Evolutionary conservation across 2,797 vertebrate species (phyloP), one percentile per base, ranked within the genome.

Genomic region (Toxotes lorentzi): DNA sequence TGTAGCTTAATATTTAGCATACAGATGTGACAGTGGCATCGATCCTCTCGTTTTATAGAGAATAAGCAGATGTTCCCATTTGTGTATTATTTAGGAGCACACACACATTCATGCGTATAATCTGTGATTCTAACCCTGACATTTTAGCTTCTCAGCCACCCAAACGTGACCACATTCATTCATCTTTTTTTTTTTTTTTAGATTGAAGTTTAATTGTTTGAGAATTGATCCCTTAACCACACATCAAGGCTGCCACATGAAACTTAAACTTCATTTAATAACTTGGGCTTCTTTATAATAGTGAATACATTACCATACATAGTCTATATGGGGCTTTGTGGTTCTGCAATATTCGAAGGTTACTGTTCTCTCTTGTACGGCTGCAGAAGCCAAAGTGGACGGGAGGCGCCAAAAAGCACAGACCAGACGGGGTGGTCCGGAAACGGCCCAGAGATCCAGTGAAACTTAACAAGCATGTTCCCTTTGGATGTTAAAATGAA

Each of bases 401-500:
- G 40, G 56, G 73, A 75, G 80, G 79, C 80, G 91, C 90, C 86
- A 93, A 91, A 89, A 91, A 86, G 87, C 85, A 81, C 86, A 88
- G 83, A 73, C 64, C 65, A 81, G 85, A 70, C 83, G 70, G 84
- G 90, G 91, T 95, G 94, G 94, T 94, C 94, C 88, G 89, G 91
- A 94, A 93, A 91, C 47, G 17, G 81, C 80, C 82, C 59, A 9
- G 85, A 84, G 83, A 90, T 90, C 85, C 84, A 79, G 89, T 92
- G 91, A 93, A 93, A 94, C 74, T 91, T 93, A 93, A 94, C 92
- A 91, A 92, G 87, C 92, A 76, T 93, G 91, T 90, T 93, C 88
- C 78, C 77, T 61, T 92, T 92, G 92, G 76, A 92, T 88, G 87
- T 86, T 90, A 92, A 92, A 89, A 89, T 87, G 87, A 92, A 93